phyloP scores from a whole-genome alignment of 2,113 vertebrate genomes.

The Naja naja region DNA sequence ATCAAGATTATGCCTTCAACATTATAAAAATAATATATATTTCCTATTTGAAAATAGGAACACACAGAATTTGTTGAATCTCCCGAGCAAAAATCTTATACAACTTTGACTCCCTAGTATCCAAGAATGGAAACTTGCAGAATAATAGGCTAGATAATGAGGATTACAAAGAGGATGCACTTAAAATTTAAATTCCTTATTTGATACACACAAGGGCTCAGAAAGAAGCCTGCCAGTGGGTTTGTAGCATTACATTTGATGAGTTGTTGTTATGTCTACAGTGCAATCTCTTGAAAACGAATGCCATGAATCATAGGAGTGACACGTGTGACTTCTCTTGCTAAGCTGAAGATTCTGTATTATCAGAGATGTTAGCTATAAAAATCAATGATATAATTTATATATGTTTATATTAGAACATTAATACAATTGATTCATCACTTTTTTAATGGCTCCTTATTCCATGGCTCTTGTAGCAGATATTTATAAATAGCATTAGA shows the following conservation, averaged over 20 bases:
- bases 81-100: not conserved
- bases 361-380: not conserved
- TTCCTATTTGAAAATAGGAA: not conserved
- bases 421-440: not conserved
- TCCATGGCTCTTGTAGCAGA: not conserved
- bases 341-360: not conserved
- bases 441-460: not conserved
- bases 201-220: not conserved
- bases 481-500: not conserved
- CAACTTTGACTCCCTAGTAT: not conserved
- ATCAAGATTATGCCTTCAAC: not conserved
- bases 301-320: not conserved
- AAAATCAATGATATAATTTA: not conserved
- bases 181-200: not conserved
- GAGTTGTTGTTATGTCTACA: not conserved
- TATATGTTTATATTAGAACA: not conserved
- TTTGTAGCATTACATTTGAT: not conserved
- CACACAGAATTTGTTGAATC: not conserved
- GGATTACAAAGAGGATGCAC: not conserved
- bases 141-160: not conserved
- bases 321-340: not conserved
- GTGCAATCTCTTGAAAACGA: not conserved
- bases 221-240: not conserved
- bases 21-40: not conserved
- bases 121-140: not conserved